Evolutionary conservation across 2,113 vertebrate genomes (phyloP).

Genomic region (Nettapus auritus): DNA sequence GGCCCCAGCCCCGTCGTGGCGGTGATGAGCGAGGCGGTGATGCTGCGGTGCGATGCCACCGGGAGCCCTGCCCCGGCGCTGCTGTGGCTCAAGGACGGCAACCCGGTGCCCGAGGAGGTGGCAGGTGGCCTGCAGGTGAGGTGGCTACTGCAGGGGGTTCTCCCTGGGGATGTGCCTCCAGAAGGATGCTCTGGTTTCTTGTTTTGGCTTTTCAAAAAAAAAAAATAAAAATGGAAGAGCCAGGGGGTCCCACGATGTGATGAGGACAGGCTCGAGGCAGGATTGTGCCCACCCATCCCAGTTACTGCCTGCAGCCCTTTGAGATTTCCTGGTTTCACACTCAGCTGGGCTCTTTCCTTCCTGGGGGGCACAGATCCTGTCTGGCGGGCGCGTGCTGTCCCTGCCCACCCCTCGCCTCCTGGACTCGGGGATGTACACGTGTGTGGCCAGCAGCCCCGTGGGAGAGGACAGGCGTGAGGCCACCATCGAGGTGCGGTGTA

Average conservation of each 20-base stretch:
- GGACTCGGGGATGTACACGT: conserved; percentile 86
- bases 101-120: conserved; percentile 75
- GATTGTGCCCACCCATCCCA: not conserved
- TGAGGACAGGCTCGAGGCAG: not conserved
- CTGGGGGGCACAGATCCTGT: conserved; percentile 56
- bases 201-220: not conserved
- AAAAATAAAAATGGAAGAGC: not conserved
- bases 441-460: conserved; percentile 83
- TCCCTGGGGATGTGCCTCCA: not conserved
- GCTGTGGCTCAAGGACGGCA: conserved; percentile 89
- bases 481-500: conserved; percentile 79
- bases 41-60: conserved; percentile 81
- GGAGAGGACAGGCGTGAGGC: conserved; percentile 87
- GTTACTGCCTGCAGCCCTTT: not conserved
- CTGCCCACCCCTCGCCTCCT: conserved; percentile 75
- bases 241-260: not conserved
- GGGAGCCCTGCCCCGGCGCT: conserved; percentile 84
- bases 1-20: conserved; percentile 75
- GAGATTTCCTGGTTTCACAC: not conserved
- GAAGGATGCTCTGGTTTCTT: not conserved
- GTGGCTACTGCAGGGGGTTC: not conserved
- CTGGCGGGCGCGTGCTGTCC: conserved; percentile 74
- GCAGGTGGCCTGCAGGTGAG: conserved; percentile 77
- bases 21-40: conserved; percentile 74
- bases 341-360: not conserved